Base-by-base conservation (phyloP, 2,888 invertebrate species). In the Pyrrhosoma nymphula region DNA sequence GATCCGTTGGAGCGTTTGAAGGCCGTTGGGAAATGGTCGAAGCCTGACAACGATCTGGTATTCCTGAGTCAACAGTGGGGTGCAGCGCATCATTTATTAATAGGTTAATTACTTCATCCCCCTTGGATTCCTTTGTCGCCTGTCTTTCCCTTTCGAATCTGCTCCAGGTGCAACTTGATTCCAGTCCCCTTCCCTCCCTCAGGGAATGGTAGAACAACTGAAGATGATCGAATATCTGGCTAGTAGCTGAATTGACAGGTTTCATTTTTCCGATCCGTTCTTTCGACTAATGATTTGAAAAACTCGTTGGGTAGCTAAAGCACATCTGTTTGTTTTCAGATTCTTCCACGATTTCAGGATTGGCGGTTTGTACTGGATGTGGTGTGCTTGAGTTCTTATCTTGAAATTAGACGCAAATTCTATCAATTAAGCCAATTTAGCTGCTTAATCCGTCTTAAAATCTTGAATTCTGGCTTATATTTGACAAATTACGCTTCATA, bases 21-120 rank as follows among this genome's bases (percentile, higher is more conserved):
- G 69, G n/a, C 69, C 69, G 26, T 12, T 69, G 69, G 69, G 69
- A 69, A n/a, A 23, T n/a, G 23, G 26, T 20, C 26, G 69, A 23
- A n/a, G 26, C 26, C 69, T 26, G 69, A 69, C 69, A 69, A 69
- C n/a, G 69, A 26, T n/a, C 69, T 2, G 47, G 8, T 8, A 69
- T 26, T 26, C 69, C 69, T 0, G 69, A 69, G 69, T 69, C 26
- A n/a, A n/a, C n/a, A n/a, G 23, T 26, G 69, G 69, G n/a, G 69
- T 69, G 23, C 4, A 8, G 4, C 23, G 23, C 6, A 69, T 69
- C 26, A 69, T 69, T 69, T 26, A 69, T 69, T 69, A 26, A 69
- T 69, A 69, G 69, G n/a, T 69, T 69, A 69, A n/a, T 69, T 69
- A 69, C 69, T 69, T 69, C 69, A n/a, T 69, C 69, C 69, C 69